Percentiles rank a stretch among this genome's conserved stretches.
Conservation (phyloP, 92 coral and sea anemone genomes). For the Porites lobata region DNA sequence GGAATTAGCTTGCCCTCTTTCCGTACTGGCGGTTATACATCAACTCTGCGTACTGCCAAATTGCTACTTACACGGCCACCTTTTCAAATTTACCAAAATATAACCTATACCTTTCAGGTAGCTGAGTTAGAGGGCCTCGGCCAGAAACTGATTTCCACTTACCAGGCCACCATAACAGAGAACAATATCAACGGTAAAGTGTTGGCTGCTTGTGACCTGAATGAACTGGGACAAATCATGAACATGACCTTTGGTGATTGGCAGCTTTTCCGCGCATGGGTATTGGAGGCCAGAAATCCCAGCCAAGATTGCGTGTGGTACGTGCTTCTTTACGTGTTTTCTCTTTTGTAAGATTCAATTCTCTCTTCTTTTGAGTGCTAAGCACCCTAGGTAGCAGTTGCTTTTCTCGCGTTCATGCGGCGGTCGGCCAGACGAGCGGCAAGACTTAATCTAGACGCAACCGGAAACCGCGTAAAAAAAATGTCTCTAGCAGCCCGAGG, state of each 20-base stretch:
- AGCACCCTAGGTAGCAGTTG: no score
- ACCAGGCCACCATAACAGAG: conserved; percentile 83
- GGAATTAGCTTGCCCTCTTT: no score
- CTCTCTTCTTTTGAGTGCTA: no score
- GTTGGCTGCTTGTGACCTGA: conserved; percentile 90
- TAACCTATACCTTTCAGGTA: conserved; percentile 44
- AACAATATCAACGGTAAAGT: conserved; percentile 98
- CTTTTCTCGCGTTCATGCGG: no score
- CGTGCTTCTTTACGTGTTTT: neutral
- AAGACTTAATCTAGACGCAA: no score
- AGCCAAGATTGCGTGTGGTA: conserved; percentile 79
- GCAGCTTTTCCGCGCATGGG: conserved; percentile 98
- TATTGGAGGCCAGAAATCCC: conserved; percentile 77
- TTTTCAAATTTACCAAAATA: neutral
- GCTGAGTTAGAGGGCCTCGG: conserved; percentile 94
- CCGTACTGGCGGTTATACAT: no score
- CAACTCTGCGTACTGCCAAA: no score
- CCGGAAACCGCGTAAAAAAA: no score
- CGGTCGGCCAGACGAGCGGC: no score
- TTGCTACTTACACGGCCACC: neutral
- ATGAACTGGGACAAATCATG: conserved; percentile 94
- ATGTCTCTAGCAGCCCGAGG: no score
- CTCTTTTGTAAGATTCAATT: neutral
- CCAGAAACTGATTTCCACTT: conserved; percentile 87
- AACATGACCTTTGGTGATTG: conserved; percentile 99